A percentile compares a stretch with the other conserved stretches of the same genome.
These are phyloP conservation scores for Andrena marginata DNA, from an alignment of 2,888 invertebrate genomes.

Conservation along the genomic window DNA sequence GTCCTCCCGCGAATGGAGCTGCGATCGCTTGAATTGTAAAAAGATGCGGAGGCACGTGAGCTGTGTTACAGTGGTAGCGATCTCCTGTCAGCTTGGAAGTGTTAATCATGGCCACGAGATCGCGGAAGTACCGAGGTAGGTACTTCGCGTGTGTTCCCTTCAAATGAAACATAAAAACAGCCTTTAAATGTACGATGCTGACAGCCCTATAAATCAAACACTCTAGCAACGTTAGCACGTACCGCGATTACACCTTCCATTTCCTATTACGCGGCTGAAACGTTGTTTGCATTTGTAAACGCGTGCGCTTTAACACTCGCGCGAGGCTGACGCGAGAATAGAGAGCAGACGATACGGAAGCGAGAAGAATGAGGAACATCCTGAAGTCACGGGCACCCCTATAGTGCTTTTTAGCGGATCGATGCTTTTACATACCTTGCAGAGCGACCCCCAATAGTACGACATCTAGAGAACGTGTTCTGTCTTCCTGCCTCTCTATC, in stretches of 20 bases:
- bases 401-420: constrained; percentile 78
- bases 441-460: constrained; percentile 60
- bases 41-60: too few species aligned
- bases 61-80: too few species aligned
- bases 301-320: not conserved
- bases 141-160: not conserved
- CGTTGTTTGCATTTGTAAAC: not conserved
- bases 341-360: not conserved
- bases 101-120: too few species aligned
- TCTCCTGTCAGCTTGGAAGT: too few species aligned
- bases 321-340: not conserved
- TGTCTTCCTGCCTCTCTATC: constrained; percentile 30
- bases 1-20: too few species aligned
- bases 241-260: not conserved
- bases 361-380: constrained; percentile 62
- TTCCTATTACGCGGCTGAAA: not conserved
- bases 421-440: constrained; percentile 74
- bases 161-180: not conserved
- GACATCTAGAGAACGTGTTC: constrained; percentile 58
- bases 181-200: not conserved
- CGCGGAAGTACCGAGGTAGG: too few species aligned
- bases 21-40: too few species aligned
- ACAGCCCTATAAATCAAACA: not conserved
- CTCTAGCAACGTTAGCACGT: not conserved
- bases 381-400: constrained; percentile 65